Percentiles rank a stretch among this genome's conserved stretches.
These are phyloP conservation scores for Ormyrus labotus DNA, from an alignment of 2,888 invertebrate species.

Conservation along the genomic window DNA sequence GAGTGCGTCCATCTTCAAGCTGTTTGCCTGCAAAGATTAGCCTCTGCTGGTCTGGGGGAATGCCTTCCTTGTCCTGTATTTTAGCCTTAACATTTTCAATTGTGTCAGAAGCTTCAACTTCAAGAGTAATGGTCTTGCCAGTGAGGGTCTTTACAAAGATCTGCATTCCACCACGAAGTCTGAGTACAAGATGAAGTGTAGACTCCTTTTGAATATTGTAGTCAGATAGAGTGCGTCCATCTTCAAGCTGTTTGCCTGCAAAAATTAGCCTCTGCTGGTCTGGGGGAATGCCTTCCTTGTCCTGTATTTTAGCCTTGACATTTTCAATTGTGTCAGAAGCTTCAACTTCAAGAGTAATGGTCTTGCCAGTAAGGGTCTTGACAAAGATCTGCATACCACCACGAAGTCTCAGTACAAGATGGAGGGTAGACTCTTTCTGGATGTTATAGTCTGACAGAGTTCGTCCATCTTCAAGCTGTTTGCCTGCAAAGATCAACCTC, in stretches of 20 bases:
- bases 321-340: constrained; percentile 62
- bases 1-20: constrained; percentile 63
- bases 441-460: constrained; percentile 65
- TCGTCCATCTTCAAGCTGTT: constrained; percentile 63
- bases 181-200: constrained; percentile 81
- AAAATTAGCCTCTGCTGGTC: constrained; percentile 65
- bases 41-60: constrained; percentile 64
- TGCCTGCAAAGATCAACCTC: constrained; percentile 64
- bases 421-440: constrained; percentile 64
- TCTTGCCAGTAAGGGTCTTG: constrained; percentile 64
- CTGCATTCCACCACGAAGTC: constrained; percentile 89
- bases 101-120: constrained; percentile 61
- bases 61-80: constrained; percentile 91
- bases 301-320: constrained; percentile 76
- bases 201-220: constrained; percentile 66
- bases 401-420: constrained; percentile 61
- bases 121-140: constrained; percentile 63
- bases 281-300: constrained; percentile 84
- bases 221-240: constrained; percentile 62
- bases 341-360: constrained; percentile 64
- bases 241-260: constrained; percentile 63
- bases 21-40: constrained; percentile 65
- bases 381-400: constrained; percentile 67
- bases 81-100: constrained; percentile 63
- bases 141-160: constrained; percentile 65